phyloP scores from a whole-genome alignment of 2,888 invertebrate genomes.

The Podabrus alpinus region DNA sequence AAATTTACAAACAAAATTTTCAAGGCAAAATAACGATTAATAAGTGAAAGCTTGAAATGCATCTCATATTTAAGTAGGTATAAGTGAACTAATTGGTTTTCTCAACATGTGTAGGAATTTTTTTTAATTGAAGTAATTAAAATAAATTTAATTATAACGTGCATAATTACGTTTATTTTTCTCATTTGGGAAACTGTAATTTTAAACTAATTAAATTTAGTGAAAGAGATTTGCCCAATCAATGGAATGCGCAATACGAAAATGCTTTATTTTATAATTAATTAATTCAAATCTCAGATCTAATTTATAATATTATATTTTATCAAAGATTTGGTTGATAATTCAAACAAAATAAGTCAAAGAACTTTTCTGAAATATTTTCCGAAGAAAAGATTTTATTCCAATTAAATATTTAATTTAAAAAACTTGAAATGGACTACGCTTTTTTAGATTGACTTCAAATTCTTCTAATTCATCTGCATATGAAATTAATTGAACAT shows the following conservation, averaged over 20 bases:
- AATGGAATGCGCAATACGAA: neutral
- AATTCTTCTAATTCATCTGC: neutral
- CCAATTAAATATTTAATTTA: neutral
- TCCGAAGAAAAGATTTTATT: neutral
- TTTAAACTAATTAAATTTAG: neutral
- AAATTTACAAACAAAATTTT: neutral
- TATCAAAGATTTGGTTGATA: neutral
- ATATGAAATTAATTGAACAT: neutral
- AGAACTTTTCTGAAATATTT: neutral
- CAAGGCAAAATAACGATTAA: neutral
- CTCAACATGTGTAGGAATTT: neutral
- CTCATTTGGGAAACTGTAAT: neutral
- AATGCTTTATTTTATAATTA: neutral
- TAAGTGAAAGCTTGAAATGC: neutral
- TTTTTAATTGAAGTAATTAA: neutral
- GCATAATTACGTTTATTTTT: neutral
- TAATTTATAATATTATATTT: neutral
- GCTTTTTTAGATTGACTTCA: neutral
- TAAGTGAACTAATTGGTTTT: neutral
- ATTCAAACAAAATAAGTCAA: neutral
- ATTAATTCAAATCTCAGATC: neutral
- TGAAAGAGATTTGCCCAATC: neutral
- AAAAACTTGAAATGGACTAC: neutral
- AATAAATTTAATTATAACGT: neutral
- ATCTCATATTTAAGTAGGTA: neutral